Conservation (phyloP, 2,888 invertebrate genomes). For the Timandra comae region DNA sequence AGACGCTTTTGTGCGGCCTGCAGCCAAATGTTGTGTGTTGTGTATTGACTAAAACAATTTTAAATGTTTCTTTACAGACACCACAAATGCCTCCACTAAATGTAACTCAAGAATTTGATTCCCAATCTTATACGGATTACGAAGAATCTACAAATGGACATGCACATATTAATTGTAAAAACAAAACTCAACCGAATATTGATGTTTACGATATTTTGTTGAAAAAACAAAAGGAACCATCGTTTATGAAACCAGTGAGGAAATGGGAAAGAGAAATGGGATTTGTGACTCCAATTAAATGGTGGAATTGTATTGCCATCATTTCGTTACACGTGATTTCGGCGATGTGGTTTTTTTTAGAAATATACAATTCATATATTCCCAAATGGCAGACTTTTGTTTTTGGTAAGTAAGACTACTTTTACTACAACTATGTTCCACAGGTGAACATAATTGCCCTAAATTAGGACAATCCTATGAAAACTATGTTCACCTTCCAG, state of each 20-base stretch:
- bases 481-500: no score
- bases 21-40: no score
- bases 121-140: slow-evolving; percentile 13
- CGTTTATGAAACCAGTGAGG: slow-evolving; percentile 36
- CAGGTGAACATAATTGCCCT: no score
- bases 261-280: slow-evolving; percentile 55
- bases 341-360: slow-evolving; percentile 46
- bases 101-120: slow-evolving; percentile 30
- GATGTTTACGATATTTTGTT: slow-evolving; percentile 36
- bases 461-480: no score
- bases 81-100: slow-evolving; percentile 32
- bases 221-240: slow-evolving; percentile 30
- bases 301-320: slow-evolving; percentile 78
- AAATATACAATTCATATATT: slow-evolving; percentile 25
- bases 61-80: slow-evolving; percentile 21
- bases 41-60: no score
- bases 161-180: background rate
- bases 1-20: no score
- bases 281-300: slow-evolving; percentile 79
- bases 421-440: no score
- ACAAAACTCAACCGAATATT: background rate
- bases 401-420: slow-evolving; percentile 77
- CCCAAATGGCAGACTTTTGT: slow-evolving; percentile 61
- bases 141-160: slow-evolving; percentile 21
- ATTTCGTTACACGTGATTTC: slow-evolving; percentile 54